Evolutionary conservation across 2,888 invertebrate species (phyloP), one percentile per base, ranked within the genome.

Genomic region (Dryocosmus kuriphilus): DNA sequence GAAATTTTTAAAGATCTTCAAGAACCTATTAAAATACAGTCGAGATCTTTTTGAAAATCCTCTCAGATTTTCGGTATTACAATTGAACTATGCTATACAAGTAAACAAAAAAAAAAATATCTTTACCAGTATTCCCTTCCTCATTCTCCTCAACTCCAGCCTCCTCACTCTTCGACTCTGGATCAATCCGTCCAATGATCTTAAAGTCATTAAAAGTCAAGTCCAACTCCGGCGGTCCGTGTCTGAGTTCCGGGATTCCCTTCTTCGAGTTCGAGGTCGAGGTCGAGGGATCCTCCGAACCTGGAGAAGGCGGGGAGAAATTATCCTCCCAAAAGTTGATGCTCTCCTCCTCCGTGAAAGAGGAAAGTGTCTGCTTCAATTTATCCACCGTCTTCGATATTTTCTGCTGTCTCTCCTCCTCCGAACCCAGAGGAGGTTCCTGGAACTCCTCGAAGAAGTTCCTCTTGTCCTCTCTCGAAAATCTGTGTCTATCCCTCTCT

Each of bases 351-450:
- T 84, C 85, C 0, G 85, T 85, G 9, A 88, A 87, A 2, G 81
- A 81, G 1, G 88, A 89, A 27, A 91, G 79, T 46, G 88, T 90
- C 1, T 87, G 87, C 61, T 91, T 91, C 1, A 91, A 79, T 65
- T 88, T 88, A 55, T 90, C 89, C 0, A 89, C 91, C 1, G 90
- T 88, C 55, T 90, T 88, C 1, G 85, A 86, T 77, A 91, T 91
- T 55, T 90, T 91, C 32, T 87, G 86, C 27, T 86, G 85, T 0
- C 91, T 86, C 78, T 91, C 91, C 65, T 91, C 91, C 67, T 90
- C 90, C 0, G 91, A 91, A 4, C 91, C 91, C n/a, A 85, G 86
- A 16, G 86, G 67, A 11, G 89, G 88, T 57, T 81, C 84, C 22
- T 77, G 77, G n/a, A 77, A 76, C 14, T 78, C 79, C 0, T 81